A percentile compares a stretch with the other conserved stretches of the same genome.
These are phyloP conservation scores for Mnemiopsis leidyi DNA, from an alignment of 37 sponge, comb jelly and placozoan species.

Conservation along the genomic window DNA sequence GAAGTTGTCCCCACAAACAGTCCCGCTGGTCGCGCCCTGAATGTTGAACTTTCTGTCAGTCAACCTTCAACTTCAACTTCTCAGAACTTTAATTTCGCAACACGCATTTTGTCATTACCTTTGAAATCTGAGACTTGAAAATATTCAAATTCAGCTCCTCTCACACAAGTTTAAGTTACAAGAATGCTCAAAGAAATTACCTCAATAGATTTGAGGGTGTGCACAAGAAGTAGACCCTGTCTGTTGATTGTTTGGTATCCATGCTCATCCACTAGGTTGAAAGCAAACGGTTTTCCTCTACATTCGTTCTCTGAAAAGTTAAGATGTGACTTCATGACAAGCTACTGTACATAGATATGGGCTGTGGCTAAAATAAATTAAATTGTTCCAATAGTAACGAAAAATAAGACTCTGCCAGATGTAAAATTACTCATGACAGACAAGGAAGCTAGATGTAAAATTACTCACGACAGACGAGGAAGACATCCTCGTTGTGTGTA, in stretches of 20 bases:
- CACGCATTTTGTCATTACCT: too few species aligned
- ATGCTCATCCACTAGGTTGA: conserved; percentile 10
- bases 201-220: background rate
- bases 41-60: background rate
- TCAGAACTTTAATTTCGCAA: background rate
- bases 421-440: background rate
- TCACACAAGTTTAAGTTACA: too few species aligned
- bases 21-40: background rate
- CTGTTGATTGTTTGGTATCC: background rate
- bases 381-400: too few species aligned
- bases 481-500: conserved; percentile 8
- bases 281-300: background rate
- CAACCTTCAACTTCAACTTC: too few species aligned
- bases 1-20: background rate
- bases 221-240: background rate
- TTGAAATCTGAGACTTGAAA: too few species aligned
- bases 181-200: too few species aligned
- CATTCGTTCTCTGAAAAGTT: background rate
- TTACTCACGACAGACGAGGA: background rate
- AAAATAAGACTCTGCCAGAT: too few species aligned
- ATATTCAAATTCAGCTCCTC: too few species aligned
- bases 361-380: too few species aligned
- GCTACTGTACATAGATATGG: too few species aligned
- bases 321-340: too few species aligned
- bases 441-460: background rate